Conservation (phyloP, 2,797 vertebrate species). For the Cyclura pinguis region DNA sequence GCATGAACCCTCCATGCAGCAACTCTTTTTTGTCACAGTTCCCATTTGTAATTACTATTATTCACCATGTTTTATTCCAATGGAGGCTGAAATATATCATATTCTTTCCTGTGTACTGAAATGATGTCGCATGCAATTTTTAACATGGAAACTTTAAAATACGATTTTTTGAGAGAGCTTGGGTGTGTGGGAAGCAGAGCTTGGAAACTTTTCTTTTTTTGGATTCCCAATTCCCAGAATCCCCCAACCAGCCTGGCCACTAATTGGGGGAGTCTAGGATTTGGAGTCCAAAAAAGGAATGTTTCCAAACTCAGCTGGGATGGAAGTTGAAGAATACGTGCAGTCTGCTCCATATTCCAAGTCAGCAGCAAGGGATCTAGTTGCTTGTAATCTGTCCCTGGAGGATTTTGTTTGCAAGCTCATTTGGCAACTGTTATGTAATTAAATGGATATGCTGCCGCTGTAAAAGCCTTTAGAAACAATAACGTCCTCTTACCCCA, state of each 20-base stretch:
- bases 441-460: conserved; percentile 1
- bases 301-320: too few relatives aligned
- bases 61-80: background rate
- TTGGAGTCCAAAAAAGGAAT: too few relatives aligned
- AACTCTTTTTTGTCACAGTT: background rate
- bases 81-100: background rate
- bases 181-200: too few relatives aligned
- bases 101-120: background rate
- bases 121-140: background rate
- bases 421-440: background rate
- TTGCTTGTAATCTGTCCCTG: background rate
- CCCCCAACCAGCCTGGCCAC: too few relatives aligned
- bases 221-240: too few relatives aligned
- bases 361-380: background rate
- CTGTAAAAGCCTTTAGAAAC: background rate
- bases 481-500: conserved; percentile 15
- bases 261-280: too few relatives aligned
- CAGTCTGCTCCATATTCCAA: background rate
- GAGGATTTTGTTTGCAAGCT: conserved; percentile 1
- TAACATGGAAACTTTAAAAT: background rate
- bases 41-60: background rate
- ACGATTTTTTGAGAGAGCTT: too few relatives aligned
- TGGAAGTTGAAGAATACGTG: background rate
- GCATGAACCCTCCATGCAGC: background rate
- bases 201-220: too few relatives aligned